These are phyloP conservation scores for Hystrix cristata DNA, from an alignment of 2,113 vertebrate species.

Conservation along the genomic window DNA sequence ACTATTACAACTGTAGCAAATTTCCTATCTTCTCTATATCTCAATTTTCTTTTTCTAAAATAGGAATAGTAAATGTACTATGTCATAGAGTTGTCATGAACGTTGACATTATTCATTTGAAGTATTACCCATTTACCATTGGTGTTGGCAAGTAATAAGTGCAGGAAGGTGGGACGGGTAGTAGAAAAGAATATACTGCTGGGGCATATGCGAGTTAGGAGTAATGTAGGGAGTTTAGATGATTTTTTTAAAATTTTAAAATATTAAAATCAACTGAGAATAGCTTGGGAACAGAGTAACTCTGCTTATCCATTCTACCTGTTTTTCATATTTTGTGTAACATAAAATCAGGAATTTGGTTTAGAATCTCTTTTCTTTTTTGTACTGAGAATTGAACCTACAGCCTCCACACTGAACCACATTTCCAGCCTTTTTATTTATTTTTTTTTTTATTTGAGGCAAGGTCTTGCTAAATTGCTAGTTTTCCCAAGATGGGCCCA, in stretches of 20 bases:
- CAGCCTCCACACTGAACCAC: not conserved
- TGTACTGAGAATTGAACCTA: not conserved
- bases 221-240: not conserved
- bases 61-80: not conserved
- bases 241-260: not conserved
- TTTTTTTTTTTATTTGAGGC: not conserved
- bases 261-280: not conserved
- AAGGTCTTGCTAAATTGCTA: not conserved
- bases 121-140: not conserved
- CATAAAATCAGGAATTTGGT: not conserved
- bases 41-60: not conserved
- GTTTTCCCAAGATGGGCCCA: not conserved
- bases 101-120: not conserved
- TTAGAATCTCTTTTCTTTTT: not conserved
- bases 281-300: not conserved
- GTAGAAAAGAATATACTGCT: fast-evolving
- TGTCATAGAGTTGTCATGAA: not conserved
- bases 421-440: not conserved
- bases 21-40: not conserved
- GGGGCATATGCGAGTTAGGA: not conserved
- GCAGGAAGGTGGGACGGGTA: not conserved
- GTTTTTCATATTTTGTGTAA: not conserved
- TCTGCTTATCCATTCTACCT: not conserved
- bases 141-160: not conserved
- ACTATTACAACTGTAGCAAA: not conserved